Evolutionary conservation across 2,888 invertebrate genomes (phyloP).

Genomic region (Dryobotodes eremita): DNA sequence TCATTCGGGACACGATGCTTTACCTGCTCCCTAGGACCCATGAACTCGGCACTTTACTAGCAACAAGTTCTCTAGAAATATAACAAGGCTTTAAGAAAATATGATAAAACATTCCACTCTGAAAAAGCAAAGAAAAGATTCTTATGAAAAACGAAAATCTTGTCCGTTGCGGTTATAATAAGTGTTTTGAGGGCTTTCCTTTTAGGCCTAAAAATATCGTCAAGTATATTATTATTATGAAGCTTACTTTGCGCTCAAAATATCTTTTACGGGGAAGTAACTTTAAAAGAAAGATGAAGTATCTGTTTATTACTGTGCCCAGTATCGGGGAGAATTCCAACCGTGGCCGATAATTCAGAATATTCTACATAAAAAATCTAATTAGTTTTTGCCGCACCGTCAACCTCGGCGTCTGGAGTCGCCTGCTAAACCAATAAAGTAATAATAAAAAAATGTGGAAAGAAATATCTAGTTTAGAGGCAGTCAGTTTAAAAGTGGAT

Average conservation of each 20-base stretch:
- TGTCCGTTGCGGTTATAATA: conserved; percentile 18
- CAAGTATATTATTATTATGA: neutral
- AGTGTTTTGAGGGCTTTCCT: conserved; percentile 23
- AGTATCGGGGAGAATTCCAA: neutral
- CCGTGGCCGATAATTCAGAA: neutral
- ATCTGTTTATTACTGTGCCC: neutral
- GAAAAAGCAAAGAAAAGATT: conserved; percentile 32
- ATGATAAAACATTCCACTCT: conserved; percentile 42
- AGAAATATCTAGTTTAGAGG: conserved; percentile 14
- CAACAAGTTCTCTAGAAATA: conserved; percentile 53
- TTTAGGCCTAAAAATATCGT: conserved; percentile 7
- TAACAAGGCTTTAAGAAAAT: conserved; percentile 50
- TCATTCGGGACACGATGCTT: conserved; percentile 48
- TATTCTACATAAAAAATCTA: conserved; percentile 3
- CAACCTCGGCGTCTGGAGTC: neutral
- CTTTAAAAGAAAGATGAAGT: neutral
- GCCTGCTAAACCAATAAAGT: conserved; percentile 6
- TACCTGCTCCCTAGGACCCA: conserved; percentile 42
- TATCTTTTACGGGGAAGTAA: neutral
- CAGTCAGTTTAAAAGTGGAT: neutral
- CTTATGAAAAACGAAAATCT: conserved; percentile 37
- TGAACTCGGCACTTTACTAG: conserved; percentile 39
- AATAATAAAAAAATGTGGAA: conserved; percentile 17
- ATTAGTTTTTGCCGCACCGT: neutral
- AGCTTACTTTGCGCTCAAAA: neutral